Evolutionary conservation across 2,113 vertebrate species (phyloP), one percentile per base, ranked within the genome.

Genomic region (Amblyornis subalaris): DNA sequence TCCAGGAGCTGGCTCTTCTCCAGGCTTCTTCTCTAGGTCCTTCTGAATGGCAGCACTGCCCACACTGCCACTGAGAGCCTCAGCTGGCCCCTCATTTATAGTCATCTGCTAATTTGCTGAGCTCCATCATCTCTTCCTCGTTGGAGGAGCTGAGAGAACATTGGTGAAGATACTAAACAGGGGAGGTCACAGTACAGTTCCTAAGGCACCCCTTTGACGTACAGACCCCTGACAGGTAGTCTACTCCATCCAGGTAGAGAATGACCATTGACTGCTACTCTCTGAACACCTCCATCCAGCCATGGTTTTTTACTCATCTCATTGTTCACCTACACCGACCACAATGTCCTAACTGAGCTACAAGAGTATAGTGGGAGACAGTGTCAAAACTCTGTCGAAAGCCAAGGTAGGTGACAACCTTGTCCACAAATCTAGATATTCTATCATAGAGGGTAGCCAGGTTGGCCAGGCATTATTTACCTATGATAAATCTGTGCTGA

Each of bases 91-190:
- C 48, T 40, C 26, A 2, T 64, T 72, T 69, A 28, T 5, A 14
- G 19, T 9, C 28, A 44, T 4, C 35, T 80, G 60, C 31, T 45
- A 4, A 51, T 60, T 48, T 51, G 9, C 54, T 73, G 60, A 77
- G 28, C 20, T 73, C 36, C 8, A 8, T 20, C 5, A 25, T 20
- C 22, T 54, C 14, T 33, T 42, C 12, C 35, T 60, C 26, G 2
- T 64, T 36, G 60, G 22, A 83, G 67, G 10, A 69, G 6, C 3
- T 18, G 28, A 36, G 50, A 26, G 36, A 89, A 17, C 10, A 10
- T 0, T 2, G 5, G 11, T 48, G 60, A 33, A 57, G 33, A 8
- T 1, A 8, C 10, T 5, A 15, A 31, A 31, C 8, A 61, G 36
- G 19, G 81, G 31, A 85, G 13, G 31, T 53, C 26, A 16, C 14